Evolutionary conservation across 2,797 vertebrate genomes (phyloP).

Genomic region (Champsocephalus esox): DNA sequence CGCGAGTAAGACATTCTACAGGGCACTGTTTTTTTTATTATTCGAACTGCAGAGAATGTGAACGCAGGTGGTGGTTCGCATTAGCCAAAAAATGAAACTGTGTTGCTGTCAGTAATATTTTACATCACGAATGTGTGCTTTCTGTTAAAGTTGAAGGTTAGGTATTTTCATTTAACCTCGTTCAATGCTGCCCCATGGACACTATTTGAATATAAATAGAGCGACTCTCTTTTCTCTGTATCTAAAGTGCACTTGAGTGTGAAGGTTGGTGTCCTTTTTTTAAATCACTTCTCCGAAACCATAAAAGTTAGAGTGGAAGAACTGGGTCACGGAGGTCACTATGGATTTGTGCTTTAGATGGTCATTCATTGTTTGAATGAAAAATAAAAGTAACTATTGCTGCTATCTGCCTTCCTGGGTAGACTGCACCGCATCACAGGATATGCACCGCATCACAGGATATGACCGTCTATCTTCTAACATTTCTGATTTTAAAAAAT

Average conservation of each 20-base stretch:
- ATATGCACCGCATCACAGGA: no score
- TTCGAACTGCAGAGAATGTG: constrained; percentile 30
- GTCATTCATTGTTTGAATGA: not conserved
- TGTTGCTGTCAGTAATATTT: constrained; percentile 29
- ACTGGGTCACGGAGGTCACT: not conserved
- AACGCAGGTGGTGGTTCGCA: constrained; percentile 16
- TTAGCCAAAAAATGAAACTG: constrained; percentile 34
- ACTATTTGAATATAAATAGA: not conserved
- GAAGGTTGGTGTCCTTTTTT: not conserved
- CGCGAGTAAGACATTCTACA: constrained; percentile 27
- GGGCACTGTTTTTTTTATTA: constrained; percentile 20
- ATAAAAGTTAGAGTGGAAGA: no score
- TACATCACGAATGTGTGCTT: constrained; percentile 9
- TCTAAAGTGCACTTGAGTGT: not conserved
- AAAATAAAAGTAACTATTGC: no score
- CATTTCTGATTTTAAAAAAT: no score
- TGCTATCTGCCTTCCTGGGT: no score
- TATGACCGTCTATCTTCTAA: no score
- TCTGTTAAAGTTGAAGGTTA: constrained; percentile 10
- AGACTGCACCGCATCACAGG: no score
- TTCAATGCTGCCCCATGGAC: not conserved
- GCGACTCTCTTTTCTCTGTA: not conserved
- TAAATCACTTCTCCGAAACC: no score
- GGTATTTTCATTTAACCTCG: constrained; percentile 32
- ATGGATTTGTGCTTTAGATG: not conserved